Conservation (phyloP, 2,888 invertebrate species). For the Amiota communis region DNA sequence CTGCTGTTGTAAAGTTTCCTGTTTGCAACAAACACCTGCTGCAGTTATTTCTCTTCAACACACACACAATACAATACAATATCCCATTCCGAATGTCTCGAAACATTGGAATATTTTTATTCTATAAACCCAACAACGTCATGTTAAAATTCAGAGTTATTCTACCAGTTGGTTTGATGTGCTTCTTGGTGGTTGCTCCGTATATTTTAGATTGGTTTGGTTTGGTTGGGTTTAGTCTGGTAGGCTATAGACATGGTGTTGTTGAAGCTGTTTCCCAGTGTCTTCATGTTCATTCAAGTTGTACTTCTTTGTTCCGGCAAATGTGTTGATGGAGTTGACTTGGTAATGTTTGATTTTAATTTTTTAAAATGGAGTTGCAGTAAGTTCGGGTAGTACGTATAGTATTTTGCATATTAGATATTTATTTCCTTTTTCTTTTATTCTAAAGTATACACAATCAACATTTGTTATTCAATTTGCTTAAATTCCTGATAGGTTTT, state of each 20-base stretch:
- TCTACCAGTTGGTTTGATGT: neutral
- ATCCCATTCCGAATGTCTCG: constrained; percentile 10
- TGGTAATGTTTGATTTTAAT: constrained; percentile 7
- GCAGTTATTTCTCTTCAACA: constrained; percentile 7
- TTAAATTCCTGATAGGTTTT: too few species aligned
- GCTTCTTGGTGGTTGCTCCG: neutral
- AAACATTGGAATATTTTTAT: constrained; percentile 8
- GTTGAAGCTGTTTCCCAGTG: neutral
- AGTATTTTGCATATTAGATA: too few species aligned
- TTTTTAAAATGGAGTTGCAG: neutral
- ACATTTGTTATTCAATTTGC: too few species aligned
- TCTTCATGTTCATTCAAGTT: neutral
- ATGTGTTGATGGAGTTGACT: neutral
- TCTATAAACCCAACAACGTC: constrained; percentile 21
- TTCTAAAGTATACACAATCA: too few species aligned
- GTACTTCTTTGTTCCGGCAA: neutral
- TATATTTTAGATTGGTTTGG: neutral
- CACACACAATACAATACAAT: neutral
- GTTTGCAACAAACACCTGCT: constrained; percentile 29
- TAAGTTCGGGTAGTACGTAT: too few species aligned
- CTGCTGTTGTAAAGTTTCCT: constrained; percentile 10
- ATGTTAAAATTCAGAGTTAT: constrained; percentile 6
- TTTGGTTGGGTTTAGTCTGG: too few species aligned
- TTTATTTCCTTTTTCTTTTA: too few species aligned
- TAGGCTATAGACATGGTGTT: neutral